Evolutionary conservation across 2,113 vertebrate species (phyloP), one percentile per base, ranked within the genome.

Genomic region (Mormyrus lacerda): DNA sequence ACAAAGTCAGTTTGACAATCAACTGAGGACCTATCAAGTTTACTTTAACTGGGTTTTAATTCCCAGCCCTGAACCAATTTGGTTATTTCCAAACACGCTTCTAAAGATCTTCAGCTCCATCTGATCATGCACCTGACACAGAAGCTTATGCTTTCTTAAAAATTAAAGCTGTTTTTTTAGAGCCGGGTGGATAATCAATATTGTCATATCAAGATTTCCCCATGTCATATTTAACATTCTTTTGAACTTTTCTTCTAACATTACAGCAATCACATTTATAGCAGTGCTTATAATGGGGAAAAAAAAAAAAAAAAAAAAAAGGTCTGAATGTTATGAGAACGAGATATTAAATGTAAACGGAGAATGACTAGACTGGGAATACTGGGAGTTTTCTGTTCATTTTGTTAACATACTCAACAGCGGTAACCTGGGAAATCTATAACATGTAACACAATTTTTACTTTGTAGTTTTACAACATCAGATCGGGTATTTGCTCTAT

Each of bases 191-290:
- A 42, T 35, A 79, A 79, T 79, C 82, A 47, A 84, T 24, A 42
- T 24, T 44, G 5, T n/a, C 17, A 84, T 84, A 79, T 42, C 69
- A 76, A 76, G 73, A 39, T 42, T 39, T 76, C 6, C 73, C 35
- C 35, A 76, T 17, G 3, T 51, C 31, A 73, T 76, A 76, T 79
- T 79, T 79, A 79, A 79, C 73, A 79, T 79, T 79, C 31, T 79
- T 79, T 79, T 76, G 7, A 19, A 15, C 61, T 82, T 21, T 35
- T 45, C n/a, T 3, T 45, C n/a, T 84, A 84, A 84, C 24, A 45
- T 84, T 47, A 84, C 82, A 84, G 19, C 44, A 47, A 84, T 47
- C 44, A 84, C 82, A 84, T 84, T 47, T 45, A 84, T 84, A 84
- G 44, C 82, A 84, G 82, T 45, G 44, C 39, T 47, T 47, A 45